A percentile compares a stretch with the other conserved stretches of the same genome.
Evolutionary conservation across 2,888 invertebrate species (phyloP).

Genomic region (Saturnia japonica): DNA sequence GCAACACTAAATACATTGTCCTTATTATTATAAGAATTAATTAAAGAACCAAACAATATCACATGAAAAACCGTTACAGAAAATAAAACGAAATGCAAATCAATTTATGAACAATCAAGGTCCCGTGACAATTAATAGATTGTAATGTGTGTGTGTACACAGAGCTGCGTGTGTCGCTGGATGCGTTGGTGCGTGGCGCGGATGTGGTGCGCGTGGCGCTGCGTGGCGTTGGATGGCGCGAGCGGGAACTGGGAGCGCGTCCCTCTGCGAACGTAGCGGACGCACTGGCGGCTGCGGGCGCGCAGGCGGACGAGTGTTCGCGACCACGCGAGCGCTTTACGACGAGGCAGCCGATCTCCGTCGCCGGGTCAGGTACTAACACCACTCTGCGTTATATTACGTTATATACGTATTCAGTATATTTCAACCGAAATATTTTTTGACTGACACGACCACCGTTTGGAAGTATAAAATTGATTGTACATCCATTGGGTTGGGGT

Average conservation of each 20-base stretch:
- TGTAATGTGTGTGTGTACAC: background rate
- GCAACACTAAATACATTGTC: too few relatives aligned
- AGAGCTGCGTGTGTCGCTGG: conserved; percentile 58
- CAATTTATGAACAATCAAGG: too few relatives aligned
- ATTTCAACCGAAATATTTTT: too few relatives aligned
- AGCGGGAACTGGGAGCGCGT: conserved; percentile 56
- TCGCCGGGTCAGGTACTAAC: conserved; percentile 63
- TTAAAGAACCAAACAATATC: too few relatives aligned
- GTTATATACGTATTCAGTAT: too few relatives aligned
- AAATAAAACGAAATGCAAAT: too few relatives aligned
- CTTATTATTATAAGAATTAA: too few relatives aligned
- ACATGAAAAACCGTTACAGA: too few relatives aligned
- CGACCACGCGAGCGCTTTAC: conserved; percentile 64
- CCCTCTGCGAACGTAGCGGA: conserved; percentile 45
- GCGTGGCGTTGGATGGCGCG: conserved; percentile 72
- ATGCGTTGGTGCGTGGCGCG: conserved; percentile 57
- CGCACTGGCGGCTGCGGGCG: conserved; percentile 43
- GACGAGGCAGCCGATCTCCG: conserved; percentile 75
- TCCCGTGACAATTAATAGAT: too few relatives aligned
- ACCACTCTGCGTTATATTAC: background rate
- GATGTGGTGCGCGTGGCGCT: conserved; percentile 67
- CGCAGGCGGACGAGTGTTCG: conserved; percentile 69
- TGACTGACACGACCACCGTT: too few relatives aligned
- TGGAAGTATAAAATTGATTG: too few relatives aligned
- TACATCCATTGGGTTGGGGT: too few relatives aligned